phyloP scores from a whole-genome alignment of 2,888 invertebrate genomes.

The Tinea semifulvella region DNA sequence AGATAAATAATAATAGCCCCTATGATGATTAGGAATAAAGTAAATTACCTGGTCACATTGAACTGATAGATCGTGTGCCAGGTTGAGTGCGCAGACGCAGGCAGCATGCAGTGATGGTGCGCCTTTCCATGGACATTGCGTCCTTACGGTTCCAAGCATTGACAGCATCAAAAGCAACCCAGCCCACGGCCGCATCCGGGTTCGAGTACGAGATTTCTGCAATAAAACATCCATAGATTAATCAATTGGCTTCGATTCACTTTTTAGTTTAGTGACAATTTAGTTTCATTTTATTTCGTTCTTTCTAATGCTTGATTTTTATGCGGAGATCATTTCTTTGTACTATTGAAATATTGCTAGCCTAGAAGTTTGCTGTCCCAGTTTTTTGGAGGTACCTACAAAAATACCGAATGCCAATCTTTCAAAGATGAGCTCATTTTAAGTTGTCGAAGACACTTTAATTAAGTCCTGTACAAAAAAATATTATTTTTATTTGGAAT shows the following conservation, averaged over 20 bases:
- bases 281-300: neutral
- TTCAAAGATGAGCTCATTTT: no score
- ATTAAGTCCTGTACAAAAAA: no score
- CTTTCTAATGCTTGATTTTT: neutral
- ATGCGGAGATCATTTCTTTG: neutral
- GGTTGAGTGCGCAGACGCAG: constrained; percentile 88
- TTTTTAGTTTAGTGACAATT: no score
- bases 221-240: no score
- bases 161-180: constrained; percentile 28
- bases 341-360: neutral
- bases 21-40: no score
- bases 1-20: no score
- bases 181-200: constrained; percentile 28
- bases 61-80: constrained; percentile 85
- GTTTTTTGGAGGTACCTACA: no score
- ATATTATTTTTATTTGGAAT: no score
- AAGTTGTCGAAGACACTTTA: no score
- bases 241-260: no score
- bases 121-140: constrained; percentile 88
- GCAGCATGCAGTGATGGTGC: constrained; percentile 79
- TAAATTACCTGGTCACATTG: constrained; percentile 83
- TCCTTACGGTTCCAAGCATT: constrained; percentile 36
- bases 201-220: constrained; percentile 29
- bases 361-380: neutral
- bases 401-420: no score